Base-by-base conservation (phyloP, 1,140 invertebrate genomes). In the Gonioctena quinquepunctata region DNA sequence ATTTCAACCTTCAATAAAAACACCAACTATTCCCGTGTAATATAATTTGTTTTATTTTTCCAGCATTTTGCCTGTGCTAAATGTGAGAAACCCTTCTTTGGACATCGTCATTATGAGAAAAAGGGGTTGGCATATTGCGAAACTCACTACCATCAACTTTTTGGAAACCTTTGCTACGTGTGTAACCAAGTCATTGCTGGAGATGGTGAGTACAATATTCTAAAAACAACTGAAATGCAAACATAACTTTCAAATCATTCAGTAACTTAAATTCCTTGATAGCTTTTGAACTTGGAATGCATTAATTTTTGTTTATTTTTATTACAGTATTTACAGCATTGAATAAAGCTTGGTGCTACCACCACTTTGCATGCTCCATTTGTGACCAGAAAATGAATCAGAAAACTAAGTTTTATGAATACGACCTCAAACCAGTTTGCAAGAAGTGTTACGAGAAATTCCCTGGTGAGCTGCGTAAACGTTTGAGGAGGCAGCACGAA, bases 311-410 rank as follows among this genome's bases (percentile, higher is more conserved):
- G n/a, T n/a, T n/a, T n/a, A n/a, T n/a, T n/a, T n/a, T n/a, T n/a
- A n/a, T n/a, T n/a, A n/a, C 84, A 98, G 97, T 98, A 27, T 99
- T 99, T 83, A 97, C 94, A 71, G 97, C 98, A 42, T 85, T 99
- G 74, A 98, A 99, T 83, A 99, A 99, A 86, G 96, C 96, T n/a
- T 99, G 97, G 97, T 99, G 98, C 84, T 94, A 97, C 22, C 93
- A 99, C 84, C 98, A 99, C 84, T 99, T 99, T 84, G 94, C 96
- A n/a, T 99, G 98, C 84, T 94, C 95, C 16, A 90, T 98, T 68
- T 99, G 98, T 85, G 98, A 99, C 83, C 92, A 92, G 72, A 96
- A 98, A 83, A 95, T 99, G 91, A 97, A 93, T 82, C 96, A 98
- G 76, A 99, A 98, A 86, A 98, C 96, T 4, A 99, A 99, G 85